Evolutionary conservation across 2,113 vertebrate genomes (phyloP).

Genomic region (Hemichromis elongatus): DNA sequence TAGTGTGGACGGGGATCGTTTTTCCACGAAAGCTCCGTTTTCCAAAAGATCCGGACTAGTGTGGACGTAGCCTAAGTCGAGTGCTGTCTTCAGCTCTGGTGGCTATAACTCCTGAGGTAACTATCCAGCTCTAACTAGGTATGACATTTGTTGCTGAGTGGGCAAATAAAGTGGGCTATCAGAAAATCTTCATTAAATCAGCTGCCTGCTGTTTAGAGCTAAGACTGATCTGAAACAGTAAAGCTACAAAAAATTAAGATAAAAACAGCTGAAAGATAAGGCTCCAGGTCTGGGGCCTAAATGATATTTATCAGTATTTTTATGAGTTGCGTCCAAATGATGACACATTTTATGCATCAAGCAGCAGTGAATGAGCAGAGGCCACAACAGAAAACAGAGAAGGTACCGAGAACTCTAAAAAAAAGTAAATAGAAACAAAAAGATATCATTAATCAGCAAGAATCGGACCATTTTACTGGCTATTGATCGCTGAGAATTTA

Average conservation of each 20-base stretch:
- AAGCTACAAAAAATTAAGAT: neutral
- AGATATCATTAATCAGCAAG: neutral
- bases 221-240: neutral
- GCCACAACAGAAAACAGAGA: neutral
- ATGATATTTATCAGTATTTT: neutral
- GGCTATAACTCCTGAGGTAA: neutral
- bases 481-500: constrained; percentile 15
- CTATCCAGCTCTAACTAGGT: neutral
- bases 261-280: neutral
- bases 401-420: neutral
- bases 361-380: neutral
- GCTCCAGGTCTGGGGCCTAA: neutral
- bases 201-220: neutral
- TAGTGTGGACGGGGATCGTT: too few species aligned
- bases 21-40: too few species aligned
- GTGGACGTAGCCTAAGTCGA: too few species aligned
- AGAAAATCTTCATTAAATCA: neutral
- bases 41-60: too few species aligned
- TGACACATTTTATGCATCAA: neutral
- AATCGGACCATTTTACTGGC: neutral
- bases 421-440: neutral
- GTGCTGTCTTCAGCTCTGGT: neutral
- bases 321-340: neutral
- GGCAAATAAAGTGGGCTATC: neutral
- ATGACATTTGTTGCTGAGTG: neutral